phyloP scores from a whole-genome alignment of 2,888 invertebrate genomes.

The Geophilus truncorum region DNA sequence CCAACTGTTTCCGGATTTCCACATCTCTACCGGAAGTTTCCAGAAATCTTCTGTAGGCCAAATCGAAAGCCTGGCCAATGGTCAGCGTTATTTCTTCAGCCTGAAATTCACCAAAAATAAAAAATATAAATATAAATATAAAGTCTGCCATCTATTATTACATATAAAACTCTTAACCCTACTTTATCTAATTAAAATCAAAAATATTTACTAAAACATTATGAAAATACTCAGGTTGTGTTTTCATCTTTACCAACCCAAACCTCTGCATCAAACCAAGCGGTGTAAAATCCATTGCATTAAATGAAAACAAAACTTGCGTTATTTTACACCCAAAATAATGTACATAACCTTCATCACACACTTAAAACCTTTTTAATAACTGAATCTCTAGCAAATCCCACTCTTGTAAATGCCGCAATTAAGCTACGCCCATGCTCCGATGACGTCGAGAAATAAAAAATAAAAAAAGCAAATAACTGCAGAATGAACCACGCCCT shows the following conservation, averaged over 20 bases:
- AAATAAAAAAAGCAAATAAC: too few relatives aligned
- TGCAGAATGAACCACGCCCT: too few relatives aligned
- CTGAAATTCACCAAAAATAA: conserved; percentile 42
- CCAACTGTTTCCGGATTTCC: conserved; percentile 72
- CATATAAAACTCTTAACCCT: background rate
- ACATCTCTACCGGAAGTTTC: conserved; percentile 85
- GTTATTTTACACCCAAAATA: too few relatives aligned
- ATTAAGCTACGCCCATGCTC: background rate
- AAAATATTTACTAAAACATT: background rate
- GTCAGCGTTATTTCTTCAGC: conserved; percentile 97
- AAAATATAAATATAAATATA: background rate
- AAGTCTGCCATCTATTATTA: too few relatives aligned
- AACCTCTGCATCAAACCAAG: too few relatives aligned
- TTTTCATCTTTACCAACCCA: background rate
- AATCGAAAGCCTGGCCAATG: conserved; percentile 96
- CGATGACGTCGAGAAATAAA: too few relatives aligned
- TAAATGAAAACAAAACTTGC: too few relatives aligned
- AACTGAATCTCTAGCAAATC: background rate
- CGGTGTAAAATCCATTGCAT: too few relatives aligned
- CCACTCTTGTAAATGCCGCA: background rate
- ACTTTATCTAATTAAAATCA: background rate
- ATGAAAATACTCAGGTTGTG: background rate
- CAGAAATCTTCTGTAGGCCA: conserved; percentile 88
- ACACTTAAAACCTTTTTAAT: background rate
- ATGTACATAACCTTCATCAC: background rate